These are phyloP conservation scores for Lamprologus lemairii DNA, from an alignment of 2,113 vertebrate genomes.

Conservation along the genomic window DNA sequence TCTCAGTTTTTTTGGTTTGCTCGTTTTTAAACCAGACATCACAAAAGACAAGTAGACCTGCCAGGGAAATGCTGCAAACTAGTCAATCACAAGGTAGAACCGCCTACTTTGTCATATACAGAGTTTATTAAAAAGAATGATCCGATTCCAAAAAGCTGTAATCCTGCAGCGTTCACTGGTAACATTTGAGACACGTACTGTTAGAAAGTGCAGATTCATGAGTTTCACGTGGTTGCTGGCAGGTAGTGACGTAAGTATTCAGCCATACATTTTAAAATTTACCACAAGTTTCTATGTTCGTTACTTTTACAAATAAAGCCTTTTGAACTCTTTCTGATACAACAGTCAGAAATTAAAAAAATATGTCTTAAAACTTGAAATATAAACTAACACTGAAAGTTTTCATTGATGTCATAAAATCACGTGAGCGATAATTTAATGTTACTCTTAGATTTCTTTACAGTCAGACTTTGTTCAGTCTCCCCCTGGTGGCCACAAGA, in stretches of 20 bases:
- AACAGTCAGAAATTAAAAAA: not conserved
- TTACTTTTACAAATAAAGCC: not conserved
- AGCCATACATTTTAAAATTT: not conserved
- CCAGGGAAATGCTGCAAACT: not conserved
- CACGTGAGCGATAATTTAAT: rapidly evolving
- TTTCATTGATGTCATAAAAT: not conserved
- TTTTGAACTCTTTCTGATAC: not conserved
- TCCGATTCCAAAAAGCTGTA: not conserved
- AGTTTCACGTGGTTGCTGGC: not conserved
- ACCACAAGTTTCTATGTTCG: not conserved
- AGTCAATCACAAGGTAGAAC: not conserved
- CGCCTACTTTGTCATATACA: not conserved
- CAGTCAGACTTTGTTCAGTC: not conserved
- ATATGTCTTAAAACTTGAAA: not conserved
- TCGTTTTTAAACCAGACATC: not conserved
- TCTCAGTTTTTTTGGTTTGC: not conserved
- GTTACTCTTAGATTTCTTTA: not conserved
- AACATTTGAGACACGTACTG: rapidly evolving
- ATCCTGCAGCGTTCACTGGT: not conserved
- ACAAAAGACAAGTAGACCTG: not conserved
- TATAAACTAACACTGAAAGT: not conserved
- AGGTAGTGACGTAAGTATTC: not conserved
- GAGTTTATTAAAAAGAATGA: not conserved
- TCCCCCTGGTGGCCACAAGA: not conserved
- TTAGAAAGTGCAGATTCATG: rapidly evolving